phyloP scores from a whole-genome alignment of 1,140 invertebrate species.

The Bombyx mandarina region DNA sequence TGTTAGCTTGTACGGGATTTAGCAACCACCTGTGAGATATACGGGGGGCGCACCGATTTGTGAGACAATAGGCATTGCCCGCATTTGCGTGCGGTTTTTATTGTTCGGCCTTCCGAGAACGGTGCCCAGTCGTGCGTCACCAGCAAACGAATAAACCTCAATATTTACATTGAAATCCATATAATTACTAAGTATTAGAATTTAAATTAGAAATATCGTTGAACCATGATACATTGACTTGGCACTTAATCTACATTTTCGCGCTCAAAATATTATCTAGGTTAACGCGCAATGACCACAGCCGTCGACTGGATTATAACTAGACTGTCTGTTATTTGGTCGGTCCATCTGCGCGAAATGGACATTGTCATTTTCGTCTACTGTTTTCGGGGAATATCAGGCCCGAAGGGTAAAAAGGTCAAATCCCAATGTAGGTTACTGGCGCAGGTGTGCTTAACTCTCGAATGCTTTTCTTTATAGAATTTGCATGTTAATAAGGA shows the following conservation, averaged over 20 bases:
- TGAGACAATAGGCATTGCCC: slow-evolving; percentile 11
- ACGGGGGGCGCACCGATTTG: slow-evolving; percentile 2
- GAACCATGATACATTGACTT: too few species aligned
- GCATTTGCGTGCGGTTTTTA: slow-evolving; percentile 14
- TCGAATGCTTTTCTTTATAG: slow-evolving; percentile 12
- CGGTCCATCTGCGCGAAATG: slow-evolving; percentile 18
- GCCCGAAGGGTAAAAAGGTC: slow-evolving; percentile 15
- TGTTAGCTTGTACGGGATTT: slow-evolving; percentile 9
- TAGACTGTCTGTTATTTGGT: slow-evolving; percentile 13
- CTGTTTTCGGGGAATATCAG: slow-evolving; percentile 8
- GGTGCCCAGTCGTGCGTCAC: slow-evolving; percentile 2
- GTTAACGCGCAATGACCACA: slow-evolving; percentile 8
- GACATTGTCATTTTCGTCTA: slow-evolving; percentile 13
- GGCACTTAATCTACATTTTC: too few species aligned
- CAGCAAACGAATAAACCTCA: background rate
- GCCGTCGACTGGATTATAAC: slow-evolving; percentile 8
- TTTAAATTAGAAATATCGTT: background rate
- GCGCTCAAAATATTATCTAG: slow-evolving; percentile 6
- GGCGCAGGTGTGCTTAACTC: slow-evolving; percentile 16
- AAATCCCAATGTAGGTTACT: slow-evolving; percentile 11
- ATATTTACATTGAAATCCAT: background rate
- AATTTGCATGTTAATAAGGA: slow-evolving; percentile 23
- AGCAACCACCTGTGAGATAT: slow-evolving; percentile 8
- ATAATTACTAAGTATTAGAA: background rate
- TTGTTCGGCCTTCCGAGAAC: slow-evolving; percentile 14